phyloP scores from a whole-genome alignment of 2,797 vertebrate genomes.

The Acipenser transmontanus region DNA sequence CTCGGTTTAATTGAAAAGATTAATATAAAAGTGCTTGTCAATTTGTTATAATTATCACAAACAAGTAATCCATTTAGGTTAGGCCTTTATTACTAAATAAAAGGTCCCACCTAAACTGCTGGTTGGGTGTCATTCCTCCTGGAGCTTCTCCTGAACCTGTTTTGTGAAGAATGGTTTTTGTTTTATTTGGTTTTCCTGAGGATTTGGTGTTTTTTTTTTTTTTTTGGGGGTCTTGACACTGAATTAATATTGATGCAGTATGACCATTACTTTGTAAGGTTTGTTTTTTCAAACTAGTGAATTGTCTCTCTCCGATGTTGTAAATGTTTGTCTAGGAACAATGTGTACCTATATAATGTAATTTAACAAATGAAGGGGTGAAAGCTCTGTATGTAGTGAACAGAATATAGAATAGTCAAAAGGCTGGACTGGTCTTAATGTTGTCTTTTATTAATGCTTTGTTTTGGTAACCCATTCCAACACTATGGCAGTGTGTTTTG shows the following conservation, averaged over 20 bases:
- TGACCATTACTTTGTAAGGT: conserved; percentile 19
- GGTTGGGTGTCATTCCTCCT: not conserved
- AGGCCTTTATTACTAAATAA: not conserved
- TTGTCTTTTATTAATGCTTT: not conserved
- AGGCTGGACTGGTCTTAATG: not conserved
- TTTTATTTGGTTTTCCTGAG: not conserved
- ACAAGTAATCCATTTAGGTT: not conserved
- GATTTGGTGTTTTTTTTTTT: conserved; percentile 5
- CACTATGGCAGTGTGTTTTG: too few relatives aligned
- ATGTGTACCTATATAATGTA: conserved; percentile 36
- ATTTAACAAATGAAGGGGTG: conserved; percentile 43
- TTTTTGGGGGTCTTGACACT: conserved; percentile 22
- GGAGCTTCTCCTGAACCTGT: not conserved
- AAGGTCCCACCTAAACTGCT: not conserved
- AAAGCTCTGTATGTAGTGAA: conserved; percentile 57
- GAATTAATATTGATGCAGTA: conserved; percentile 28
- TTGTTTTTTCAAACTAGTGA: not conserved
- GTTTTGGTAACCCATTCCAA: too few relatives aligned
- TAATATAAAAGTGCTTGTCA: too few relatives aligned
- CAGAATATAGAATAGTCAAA: conserved; percentile 31
- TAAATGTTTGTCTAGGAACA: conserved; percentile 40
- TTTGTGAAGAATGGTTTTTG: not conserved
- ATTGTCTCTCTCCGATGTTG: conserved; percentile 16
- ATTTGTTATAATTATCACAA: too few relatives aligned
- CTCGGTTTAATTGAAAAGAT: too few relatives aligned